These are phyloP conservation scores for Melanophora roralis DNA, from an alignment of 2,888 invertebrate species.

Conservation along the genomic window DNA sequence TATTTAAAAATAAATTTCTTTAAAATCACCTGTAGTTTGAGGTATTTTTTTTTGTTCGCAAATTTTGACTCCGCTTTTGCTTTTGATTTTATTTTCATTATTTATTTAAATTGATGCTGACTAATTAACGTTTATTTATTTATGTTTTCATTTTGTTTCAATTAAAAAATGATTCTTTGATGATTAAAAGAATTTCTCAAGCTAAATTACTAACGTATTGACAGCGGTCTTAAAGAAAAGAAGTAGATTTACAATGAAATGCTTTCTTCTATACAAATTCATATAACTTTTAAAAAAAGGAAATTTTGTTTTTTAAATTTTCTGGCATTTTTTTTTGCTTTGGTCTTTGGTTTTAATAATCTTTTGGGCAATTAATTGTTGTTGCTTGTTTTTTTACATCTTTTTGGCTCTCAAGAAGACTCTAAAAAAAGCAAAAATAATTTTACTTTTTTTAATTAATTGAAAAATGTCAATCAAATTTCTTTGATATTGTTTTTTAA, in stretches of 20 bases:
- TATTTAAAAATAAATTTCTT: neutral
- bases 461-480: too few species aligned
- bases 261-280: too few species aligned
- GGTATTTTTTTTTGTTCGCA: neutral
- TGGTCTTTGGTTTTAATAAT: too few species aligned
- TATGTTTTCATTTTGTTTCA: neutral
- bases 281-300: too few species aligned
- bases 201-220: neutral
- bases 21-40: slow-evolving; percentile 15
- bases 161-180: slow-evolving; percentile 54
- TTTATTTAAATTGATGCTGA: slow-evolving; percentile 55
- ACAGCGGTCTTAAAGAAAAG: neutral
- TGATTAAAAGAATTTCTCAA: slow-evolving; percentile 47
- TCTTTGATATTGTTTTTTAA: too few species aligned
- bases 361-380: too few species aligned
- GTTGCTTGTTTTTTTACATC: too few species aligned
- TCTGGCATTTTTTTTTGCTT: too few species aligned
- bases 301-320: too few species aligned
- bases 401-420: too few species aligned
- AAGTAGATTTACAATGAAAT: neutral
- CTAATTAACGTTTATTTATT: slow-evolving; percentile 49
- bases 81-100: slow-evolving; percentile 9
- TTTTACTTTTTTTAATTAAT: too few species aligned
- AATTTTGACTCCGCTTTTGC: neutral
- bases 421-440: too few species aligned